Conservation (phyloP, 2,113 vertebrate genomes). For the Gulo gulo region DNA sequence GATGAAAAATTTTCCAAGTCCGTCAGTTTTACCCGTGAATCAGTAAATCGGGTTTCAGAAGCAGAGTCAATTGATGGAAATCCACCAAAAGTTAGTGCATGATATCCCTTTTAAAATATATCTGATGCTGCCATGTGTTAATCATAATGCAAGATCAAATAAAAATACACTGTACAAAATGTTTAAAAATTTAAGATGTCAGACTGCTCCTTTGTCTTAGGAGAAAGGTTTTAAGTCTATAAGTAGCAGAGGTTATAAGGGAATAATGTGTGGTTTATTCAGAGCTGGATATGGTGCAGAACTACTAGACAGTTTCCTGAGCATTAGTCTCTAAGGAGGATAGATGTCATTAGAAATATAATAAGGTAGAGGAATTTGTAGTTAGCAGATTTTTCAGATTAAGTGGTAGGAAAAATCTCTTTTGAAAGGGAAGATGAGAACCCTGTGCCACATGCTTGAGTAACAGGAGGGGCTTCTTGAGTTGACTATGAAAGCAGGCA, state of each 20-base stretch:
- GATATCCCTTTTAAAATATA: not conserved
- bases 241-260: not conserved
- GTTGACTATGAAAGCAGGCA: not conserved
- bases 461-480: not conserved
- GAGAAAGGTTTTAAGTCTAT: not conserved
- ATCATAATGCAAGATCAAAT: not conserved
- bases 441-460: not conserved
- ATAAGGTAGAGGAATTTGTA: not conserved
- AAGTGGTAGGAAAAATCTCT: not conserved
- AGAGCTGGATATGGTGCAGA: not conserved
- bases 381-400: not conserved
- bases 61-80: constrained; percentile 76
- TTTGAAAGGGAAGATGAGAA: not conserved
- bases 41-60: constrained; percentile 71
- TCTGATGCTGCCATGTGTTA: not conserved
- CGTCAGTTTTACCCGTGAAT: constrained; percentile 71
- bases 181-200: not conserved
- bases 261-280: not conserved
- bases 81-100: constrained; percentile 78
- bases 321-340: not conserved
- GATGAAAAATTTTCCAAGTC: constrained; percentile 82
- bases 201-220: not conserved
- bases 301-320: not conserved
- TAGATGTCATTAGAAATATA: not conserved
- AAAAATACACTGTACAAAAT: not conserved